These are phyloP conservation scores for Neopelma chrysocephalum DNA, from an alignment of 2,797 vertebrate species.

Conservation along the genomic window DNA sequence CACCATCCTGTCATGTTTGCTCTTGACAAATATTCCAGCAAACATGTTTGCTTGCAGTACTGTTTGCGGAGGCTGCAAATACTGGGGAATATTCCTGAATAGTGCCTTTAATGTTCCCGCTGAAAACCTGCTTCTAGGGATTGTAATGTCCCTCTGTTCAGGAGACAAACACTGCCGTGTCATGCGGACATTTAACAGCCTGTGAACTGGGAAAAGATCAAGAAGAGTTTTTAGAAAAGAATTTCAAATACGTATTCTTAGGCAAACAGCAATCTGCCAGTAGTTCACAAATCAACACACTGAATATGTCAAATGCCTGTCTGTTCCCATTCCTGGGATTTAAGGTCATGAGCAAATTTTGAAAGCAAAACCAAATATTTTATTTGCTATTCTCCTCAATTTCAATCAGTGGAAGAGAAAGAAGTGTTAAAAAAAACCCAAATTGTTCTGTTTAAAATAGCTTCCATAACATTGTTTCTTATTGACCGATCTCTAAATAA, in stretches of 20 bases:
- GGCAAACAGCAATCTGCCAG: constrained; percentile 35
- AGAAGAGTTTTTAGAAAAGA: constrained; percentile 24
- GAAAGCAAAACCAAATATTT: background rate
- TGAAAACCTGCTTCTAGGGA: constrained; percentile 20
- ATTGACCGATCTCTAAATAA: constrained; percentile 39
- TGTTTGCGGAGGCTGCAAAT: background rate
- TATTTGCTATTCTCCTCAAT: background rate
- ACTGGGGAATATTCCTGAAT: constrained; percentile 31
- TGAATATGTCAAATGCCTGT: background rate
- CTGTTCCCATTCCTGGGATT: constrained; percentile 3
- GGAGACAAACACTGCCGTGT: background rate
- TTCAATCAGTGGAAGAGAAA: background rate
- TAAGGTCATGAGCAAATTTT: background rate
- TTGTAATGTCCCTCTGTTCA: background rate
- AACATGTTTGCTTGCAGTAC: background rate
- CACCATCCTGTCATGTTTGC: background rate
- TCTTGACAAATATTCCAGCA: constrained; percentile 37
- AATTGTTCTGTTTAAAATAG: background rate
- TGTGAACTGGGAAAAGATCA: constrained; percentile 18
- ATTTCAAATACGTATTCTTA: constrained; percentile 46
- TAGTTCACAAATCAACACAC: constrained; percentile 35
- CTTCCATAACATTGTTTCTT: constrained; percentile 1
- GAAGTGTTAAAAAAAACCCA: background rate
- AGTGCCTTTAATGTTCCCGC: constrained; percentile 7
- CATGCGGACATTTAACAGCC: constrained; percentile 4